These are phyloP conservation scores for Stenotaenia linearis DNA, from an alignment of 2,888 invertebrate species.

Conservation along the genomic window DNA sequence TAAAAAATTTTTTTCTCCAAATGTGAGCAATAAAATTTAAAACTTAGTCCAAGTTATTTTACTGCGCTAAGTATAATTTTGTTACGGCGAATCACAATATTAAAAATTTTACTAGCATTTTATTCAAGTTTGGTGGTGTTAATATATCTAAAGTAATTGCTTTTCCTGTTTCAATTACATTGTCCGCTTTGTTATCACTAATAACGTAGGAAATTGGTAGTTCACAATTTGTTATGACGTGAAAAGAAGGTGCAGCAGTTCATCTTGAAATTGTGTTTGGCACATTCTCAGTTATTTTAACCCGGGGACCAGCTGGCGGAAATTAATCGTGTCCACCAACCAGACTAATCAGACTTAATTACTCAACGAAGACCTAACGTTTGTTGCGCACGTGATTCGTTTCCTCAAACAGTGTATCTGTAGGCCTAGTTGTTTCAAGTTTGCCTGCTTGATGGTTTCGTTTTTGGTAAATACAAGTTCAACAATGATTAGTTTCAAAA, in stretches of 20 bases:
- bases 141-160: too few species aligned
- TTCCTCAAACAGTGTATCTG: neutral
- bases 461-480: neutral
- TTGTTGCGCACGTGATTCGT: neutral
- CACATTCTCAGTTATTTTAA: neutral
- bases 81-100: too few species aligned
- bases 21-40: too few species aligned
- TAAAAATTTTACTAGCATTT: too few species aligned
- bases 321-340: constrained; percentile 14
- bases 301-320: neutral
- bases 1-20: too few species aligned
- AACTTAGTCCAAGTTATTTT: too few species aligned
- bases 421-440: neutral
- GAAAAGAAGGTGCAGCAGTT: neutral
- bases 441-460: neutral
- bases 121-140: too few species aligned
- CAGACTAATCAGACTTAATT: neutral
- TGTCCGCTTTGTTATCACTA: neutral
- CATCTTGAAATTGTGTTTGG: constrained; percentile 5
- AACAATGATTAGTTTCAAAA: constrained; percentile 5
- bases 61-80: too few species aligned
- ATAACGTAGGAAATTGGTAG: neutral
- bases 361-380: neutral
- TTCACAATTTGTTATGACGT: neutral
- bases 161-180: too few species aligned